Base-by-base conservation (phyloP, 1,140 invertebrate genomes). In the Frieseomelitta varia region DNA sequence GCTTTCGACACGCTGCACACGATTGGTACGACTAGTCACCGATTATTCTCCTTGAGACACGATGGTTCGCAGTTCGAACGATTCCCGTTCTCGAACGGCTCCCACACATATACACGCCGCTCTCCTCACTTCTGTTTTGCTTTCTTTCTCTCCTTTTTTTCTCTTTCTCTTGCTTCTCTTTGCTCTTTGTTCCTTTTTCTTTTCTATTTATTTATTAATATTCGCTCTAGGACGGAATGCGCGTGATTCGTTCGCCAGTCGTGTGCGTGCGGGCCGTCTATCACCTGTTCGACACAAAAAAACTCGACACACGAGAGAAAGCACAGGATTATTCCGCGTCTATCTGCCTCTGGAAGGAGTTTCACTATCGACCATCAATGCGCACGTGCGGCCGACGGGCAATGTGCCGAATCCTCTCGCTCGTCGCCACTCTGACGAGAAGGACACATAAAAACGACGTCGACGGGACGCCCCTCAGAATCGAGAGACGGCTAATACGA, bases 291-390 rank as follows among this genome's bases (percentile, higher is more conserved):
- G 58, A 81, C 51, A 19, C 30, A 19, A 47, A 47, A 65, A 47
- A 81, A 81, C 14, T 34, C 71, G 17, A 51, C 58, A 51, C 58
- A 34, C 71, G 47, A 24, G 58, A 63, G 47, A 63, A 75, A 73
- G 71, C 56, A 67, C 39, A 27, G 61, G 61, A 34, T 53, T 67
- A 53, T 82, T 67, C 56, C 71, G 56, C 71, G 69, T 82, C 39
- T 82, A 56, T 76, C 65, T 47, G 53, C 21, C 53, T 78, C n/a
- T 78, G 53, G 56, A 84, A 79, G 75, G 76, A 71, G 76, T 84
- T 79, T 84, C 67, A 63, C 81, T 84, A 79, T 79, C 76, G 81
- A 73, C 83, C 56, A 84, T 84, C 78, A 79, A 84, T 74, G 83
- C 83, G 83, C 78, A 84, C 83, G 77, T 80, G 83, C 82, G 56